Evolutionary conservation across 1,140 invertebrate species (phyloP), one percentile per base, ranked within the genome.

Genomic region (Polypedilum vanderplanki): DNA sequence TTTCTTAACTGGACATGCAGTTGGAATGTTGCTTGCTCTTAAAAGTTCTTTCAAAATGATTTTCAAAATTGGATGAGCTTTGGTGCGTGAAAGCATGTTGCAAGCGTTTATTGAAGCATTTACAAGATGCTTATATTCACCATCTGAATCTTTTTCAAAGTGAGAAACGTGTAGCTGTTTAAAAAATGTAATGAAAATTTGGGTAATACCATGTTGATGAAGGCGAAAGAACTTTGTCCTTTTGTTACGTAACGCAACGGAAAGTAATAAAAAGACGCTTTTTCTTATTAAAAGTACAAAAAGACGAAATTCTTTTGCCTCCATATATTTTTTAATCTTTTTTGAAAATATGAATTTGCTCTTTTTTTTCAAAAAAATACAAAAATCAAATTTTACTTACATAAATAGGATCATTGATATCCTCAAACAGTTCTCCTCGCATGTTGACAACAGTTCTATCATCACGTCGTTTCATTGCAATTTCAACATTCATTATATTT

Each of bases 1-100:
- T 22, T 20, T 20, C 20, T 70, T 70, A 18, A 70, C 17, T 70
- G 65, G 65, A 70, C 65, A 70, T 20, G 65, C 17, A 5, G 17
- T 20, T 1, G 65, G 65, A 18, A 70, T 18, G 20, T 70, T 70
- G 10, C 65, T 70, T 7, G 65, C 9, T 18, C 18, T 70, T 17
- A 22, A 20, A 7, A 70, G 20, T 20, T 70, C 65, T 18, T 70
- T 70, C 4, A 70, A 1, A 12, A 70, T 70, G 20, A 70, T n/a
- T 20, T 18, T 20, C 65, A 70, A 70, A 10, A 70, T 70, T 20
- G 65, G 65, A 70, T 70, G 65, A 70, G 65, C 9, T 10, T 70
- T 70, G 1, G 18, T 18, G 10, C 65, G 65, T 5, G 65, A n/a
- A 5, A 70, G 17, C n/a, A 70, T 20, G 5, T 70, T 70, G 65